A percentile compares a stretch with the other conserved stretches of the same genome.
These are phyloP conservation scores for Clusia tigrina DNA, from an alignment of 2,888 invertebrate genomes.

Conservation along the genomic window DNA sequence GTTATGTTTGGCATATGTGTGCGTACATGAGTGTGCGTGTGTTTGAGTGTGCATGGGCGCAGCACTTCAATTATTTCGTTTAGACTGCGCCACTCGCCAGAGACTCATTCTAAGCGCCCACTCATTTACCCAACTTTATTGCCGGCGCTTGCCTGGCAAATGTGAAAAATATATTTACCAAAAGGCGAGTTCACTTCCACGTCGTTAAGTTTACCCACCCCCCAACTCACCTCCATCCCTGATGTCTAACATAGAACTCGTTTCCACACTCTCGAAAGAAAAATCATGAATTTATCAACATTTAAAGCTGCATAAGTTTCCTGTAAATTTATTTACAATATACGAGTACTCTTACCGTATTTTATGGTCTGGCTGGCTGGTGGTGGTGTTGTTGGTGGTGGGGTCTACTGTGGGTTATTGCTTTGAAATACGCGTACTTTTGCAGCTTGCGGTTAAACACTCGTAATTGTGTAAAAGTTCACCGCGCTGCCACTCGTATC, in stretches of 20 bases:
- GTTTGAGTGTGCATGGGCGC: slow-evolving; percentile 2
- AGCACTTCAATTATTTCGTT: slow-evolving; percentile 9
- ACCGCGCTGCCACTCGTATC: background rate
- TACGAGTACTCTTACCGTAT: too few relatives aligned
- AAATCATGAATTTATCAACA: slow-evolving; percentile 8
- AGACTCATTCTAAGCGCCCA: slow-evolving; percentile 7
- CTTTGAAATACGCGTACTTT: background rate
- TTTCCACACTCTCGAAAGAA: background rate
- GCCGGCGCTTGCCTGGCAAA: slow-evolving; percentile 17
- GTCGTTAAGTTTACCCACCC: slow-evolving; percentile 47
- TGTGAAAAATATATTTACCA: slow-evolving; percentile 49
- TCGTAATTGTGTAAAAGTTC: background rate
- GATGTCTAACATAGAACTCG: slow-evolving; percentile 40
- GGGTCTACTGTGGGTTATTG: background rate
- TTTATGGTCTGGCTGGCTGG: too few relatives aligned
- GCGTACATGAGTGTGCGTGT: slow-evolving; percentile 10
- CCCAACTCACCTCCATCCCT: slow-evolving; percentile 11
- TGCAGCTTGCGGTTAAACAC: background rate
- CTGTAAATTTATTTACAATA: background rate
- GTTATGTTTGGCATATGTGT: too few relatives aligned
- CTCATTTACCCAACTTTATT: slow-evolving; percentile 20
- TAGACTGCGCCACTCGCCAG: background rate
- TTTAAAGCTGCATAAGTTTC: slow-evolving; percentile 4
- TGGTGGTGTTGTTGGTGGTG: too few relatives aligned
- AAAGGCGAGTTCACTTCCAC: slow-evolving; percentile 38